Evolutionary conservation across 2,797 vertebrate species (phyloP).

Genomic region (Tolypeutes matacus): DNA sequence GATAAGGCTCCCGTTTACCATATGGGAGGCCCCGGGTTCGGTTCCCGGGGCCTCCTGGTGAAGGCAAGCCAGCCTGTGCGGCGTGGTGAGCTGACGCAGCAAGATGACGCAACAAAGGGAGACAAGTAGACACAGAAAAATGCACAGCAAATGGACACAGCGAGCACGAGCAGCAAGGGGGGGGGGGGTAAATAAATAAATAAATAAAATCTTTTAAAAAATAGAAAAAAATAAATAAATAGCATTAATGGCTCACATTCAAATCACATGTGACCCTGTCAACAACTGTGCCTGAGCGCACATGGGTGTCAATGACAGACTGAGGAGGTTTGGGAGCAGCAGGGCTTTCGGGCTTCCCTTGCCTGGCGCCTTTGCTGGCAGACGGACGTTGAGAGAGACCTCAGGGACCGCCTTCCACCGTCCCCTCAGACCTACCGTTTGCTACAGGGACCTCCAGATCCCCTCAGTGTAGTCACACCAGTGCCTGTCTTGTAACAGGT

Average conservation of each 20-base stretch:
- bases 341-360: neutral
- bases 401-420: accelerated
- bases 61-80: too few relatives aligned
- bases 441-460: neutral
- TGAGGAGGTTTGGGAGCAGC: neutral
- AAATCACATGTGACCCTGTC: neutral
- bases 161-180: too few relatives aligned
- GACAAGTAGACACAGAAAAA: too few relatives aligned
- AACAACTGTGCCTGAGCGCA: neutral
- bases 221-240: too few relatives aligned
- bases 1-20: too few relatives aligned
- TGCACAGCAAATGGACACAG: too few relatives aligned
- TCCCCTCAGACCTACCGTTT: neutral
- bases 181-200: too few relatives aligned
- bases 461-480: accelerated
- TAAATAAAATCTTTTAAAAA: too few relatives aligned
- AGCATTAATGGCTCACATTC: neutral
- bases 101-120: too few relatives aligned
- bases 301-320: neutral
- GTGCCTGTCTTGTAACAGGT: neutral
- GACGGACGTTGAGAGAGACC: neutral
- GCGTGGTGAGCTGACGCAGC: too few relatives aligned
- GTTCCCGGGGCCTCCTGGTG: too few relatives aligned
- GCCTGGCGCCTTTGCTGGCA: neutral
- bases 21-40: too few relatives aligned